phyloP scores from a whole-genome alignment of 1,140 invertebrate genomes.

The Leptinotarsa defecta region DNA sequence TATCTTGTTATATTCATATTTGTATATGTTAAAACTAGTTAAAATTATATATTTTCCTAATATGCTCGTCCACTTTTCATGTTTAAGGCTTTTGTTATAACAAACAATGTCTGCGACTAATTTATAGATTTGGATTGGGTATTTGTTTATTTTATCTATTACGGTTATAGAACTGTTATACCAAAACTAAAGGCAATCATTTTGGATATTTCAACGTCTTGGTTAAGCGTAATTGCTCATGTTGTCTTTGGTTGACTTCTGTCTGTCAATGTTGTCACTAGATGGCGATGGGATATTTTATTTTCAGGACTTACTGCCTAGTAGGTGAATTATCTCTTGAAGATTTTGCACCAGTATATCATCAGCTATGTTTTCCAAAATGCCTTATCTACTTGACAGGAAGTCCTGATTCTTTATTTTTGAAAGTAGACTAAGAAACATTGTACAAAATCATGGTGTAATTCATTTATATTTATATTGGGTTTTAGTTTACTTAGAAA shows the following conservation, averaged over 20 bases:
- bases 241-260: constrained; percentile 30
- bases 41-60: constrained; percentile 30
- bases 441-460: constrained; percentile 44
- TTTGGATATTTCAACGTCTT: constrained; percentile 10
- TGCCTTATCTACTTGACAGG: not conserved
- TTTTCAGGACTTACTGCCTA: constrained; percentile 2
- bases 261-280: constrained; percentile 34
- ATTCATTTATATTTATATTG: constrained; percentile 41
- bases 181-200: constrained; percentile 27
- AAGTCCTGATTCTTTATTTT: constrained; percentile 4
- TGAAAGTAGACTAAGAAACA: constrained; percentile 31
- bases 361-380: too few species aligned
- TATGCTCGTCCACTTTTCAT: constrained; percentile 19
- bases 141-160: constrained; percentile 33
- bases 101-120: constrained; percentile 45
- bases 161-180: constrained; percentile 35
- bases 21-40: constrained; percentile 27
- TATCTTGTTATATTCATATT: constrained; percentile 34
- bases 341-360: constrained; percentile 11
- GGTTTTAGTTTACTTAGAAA: constrained; percentile 43
- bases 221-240: not conserved
- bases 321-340: not conserved
- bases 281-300: constrained; percentile 33
- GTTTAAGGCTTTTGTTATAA: constrained; percentile 46
- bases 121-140: constrained; percentile 44